Conservation (phyloP, 2,888 invertebrate species). For the Sepiola atlantica region DNA sequence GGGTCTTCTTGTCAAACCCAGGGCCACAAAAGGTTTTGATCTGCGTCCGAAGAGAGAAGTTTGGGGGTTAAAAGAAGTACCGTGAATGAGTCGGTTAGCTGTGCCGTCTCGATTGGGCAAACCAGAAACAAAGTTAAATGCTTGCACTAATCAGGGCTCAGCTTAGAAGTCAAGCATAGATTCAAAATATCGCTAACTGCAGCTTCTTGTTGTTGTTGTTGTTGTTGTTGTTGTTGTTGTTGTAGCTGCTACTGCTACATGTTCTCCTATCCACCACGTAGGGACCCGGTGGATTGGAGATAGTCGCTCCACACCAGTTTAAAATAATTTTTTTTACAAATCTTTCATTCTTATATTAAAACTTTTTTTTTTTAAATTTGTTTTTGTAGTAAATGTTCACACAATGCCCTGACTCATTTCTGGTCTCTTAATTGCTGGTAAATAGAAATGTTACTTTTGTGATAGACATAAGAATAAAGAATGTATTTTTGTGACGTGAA, state of each 20-base stretch:
- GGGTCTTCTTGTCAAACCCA: too few species aligned
- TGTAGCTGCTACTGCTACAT: too few species aligned
- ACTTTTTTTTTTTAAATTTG: background rate
- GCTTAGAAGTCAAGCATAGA: too few species aligned
- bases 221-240: background rate
- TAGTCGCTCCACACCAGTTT: background rate
- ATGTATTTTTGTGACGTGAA: background rate
- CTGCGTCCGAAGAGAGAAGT: too few species aligned
- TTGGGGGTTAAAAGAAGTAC: too few species aligned
- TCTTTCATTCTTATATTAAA: background rate
- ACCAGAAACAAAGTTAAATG: too few species aligned
- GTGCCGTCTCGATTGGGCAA: too few species aligned
- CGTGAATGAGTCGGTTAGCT: too few species aligned
- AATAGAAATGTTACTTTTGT: background rate
- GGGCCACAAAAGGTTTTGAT: too few species aligned
- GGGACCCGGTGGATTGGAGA: background rate
- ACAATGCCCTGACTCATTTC: background rate
- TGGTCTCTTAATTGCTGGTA: background rate
- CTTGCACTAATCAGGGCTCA: too few species aligned
- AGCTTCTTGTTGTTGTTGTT: background rate
- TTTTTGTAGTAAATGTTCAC: background rate
- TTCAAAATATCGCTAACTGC: background rate
- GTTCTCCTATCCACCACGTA: background rate
- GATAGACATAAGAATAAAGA: background rate
- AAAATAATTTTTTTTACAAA: background rate